Percentiles rank a stretch among this genome's conserved stretches.
These are phyloP conservation scores for Hyaena hyaena DNA, from an alignment of 2,113 vertebrate species.

Conservation along the genomic window DNA sequence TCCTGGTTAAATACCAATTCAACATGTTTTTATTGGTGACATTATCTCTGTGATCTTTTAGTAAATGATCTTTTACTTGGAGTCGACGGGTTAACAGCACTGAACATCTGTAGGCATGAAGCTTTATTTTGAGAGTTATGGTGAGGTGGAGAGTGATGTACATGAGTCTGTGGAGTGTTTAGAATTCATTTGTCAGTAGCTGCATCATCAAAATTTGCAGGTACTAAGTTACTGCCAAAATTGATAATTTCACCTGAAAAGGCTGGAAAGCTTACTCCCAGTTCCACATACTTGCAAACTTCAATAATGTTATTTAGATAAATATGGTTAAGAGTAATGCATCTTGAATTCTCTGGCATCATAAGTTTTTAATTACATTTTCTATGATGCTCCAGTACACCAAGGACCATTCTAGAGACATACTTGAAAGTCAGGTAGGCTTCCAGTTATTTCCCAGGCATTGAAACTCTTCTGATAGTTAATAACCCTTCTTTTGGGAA, in stretches of 20 bases:
- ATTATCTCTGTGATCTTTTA: conserved; percentile 14
- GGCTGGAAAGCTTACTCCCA: not conserved
- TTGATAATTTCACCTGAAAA: not conserved
- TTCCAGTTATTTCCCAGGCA: not conserved
- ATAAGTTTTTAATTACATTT: not conserved
- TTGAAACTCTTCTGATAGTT: not conserved
- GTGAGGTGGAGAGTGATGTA: not conserved
- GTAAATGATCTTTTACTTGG: not conserved
- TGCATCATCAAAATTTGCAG: not conserved
- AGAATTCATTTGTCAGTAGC: not conserved
- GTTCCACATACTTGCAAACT: not conserved
- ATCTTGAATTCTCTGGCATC: not conserved
- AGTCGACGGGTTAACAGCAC: not conserved
- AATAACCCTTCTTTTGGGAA: not conserved
- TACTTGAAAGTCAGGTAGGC: not conserved
- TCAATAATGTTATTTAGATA: not conserved
- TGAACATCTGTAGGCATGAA: not conserved
- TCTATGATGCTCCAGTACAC: not conserved
- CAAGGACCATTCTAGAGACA: not conserved
- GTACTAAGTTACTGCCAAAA: not conserved
- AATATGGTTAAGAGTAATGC: not conserved
- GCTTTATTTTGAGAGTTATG: not conserved
- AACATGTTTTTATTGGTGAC: not conserved
- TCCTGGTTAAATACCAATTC: not conserved
- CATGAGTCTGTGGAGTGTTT: not conserved